These are phyloP conservation scores for Eucidaris tribuloides DNA, from an alignment of 35 echinoderm and acorn worm species.

Conservation along the genomic window DNA sequence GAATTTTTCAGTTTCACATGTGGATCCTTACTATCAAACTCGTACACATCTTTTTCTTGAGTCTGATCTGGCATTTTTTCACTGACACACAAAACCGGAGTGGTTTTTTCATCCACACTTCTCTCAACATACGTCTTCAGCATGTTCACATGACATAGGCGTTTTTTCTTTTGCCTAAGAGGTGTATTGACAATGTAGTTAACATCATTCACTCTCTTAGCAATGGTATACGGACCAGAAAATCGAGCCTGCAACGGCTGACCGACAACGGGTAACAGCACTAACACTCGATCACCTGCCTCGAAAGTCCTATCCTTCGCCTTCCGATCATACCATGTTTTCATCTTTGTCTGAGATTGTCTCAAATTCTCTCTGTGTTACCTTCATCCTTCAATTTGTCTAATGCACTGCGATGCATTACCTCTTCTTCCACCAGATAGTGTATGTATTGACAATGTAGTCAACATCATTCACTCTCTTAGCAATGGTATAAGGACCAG, in stretches of 20 bases:
- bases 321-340: constrained; percentile 33
- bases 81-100: not conserved
- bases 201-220: no score
- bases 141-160: no score
- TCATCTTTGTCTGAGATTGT: constrained; percentile 26
- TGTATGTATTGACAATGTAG: no score
- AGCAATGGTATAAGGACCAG: no score
- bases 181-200: not conserved
- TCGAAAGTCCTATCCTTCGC: not conserved
- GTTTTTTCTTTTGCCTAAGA: no score
- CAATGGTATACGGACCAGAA: no score
- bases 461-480: no score
- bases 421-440: no score
- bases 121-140: not conserved
- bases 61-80: not conserved
- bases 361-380: constrained; percentile 38
- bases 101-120: not conserved
- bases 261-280: constrained; percentile 19
- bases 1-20: constrained; percentile 39
- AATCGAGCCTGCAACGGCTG: no score
- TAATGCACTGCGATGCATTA: no score
- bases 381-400: no score
- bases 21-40: not conserved
- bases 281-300: constrained; percentile 31
- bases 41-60: not conserved